phyloP scores from a whole-genome alignment of 2,888 invertebrate species.

The Aphelenchoides bicaudatus region DNA sequence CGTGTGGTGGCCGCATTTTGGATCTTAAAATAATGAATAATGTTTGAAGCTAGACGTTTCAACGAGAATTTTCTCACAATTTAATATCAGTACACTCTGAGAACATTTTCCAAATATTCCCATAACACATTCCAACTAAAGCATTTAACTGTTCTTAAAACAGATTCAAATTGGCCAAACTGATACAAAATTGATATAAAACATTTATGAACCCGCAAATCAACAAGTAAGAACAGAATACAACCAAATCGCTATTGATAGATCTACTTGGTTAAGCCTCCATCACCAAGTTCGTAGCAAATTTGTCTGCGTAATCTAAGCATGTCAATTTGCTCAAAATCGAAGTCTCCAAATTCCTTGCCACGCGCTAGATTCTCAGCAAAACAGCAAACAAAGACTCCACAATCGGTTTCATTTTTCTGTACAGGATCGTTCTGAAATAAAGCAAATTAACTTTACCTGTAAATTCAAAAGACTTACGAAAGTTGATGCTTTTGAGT shows the following conservation, averaged over 20 bases:
- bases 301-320: constrained; percentile 85
- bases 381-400: constrained; percentile 92
- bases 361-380: constrained; percentile 72
- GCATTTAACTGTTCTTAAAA: too few relatives aligned
- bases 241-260: neutral
- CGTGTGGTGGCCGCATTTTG: too few relatives aligned
- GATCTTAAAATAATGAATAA: too few relatives aligned
- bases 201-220: neutral
- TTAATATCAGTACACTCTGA: too few relatives aligned
- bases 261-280: neutral
- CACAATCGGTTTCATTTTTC: constrained; percentile 78
- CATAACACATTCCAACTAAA: too few relatives aligned
- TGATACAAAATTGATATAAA: too few relatives aligned
- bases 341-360: constrained; percentile 71
- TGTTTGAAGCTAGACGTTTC: too few relatives aligned
- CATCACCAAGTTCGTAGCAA: constrained; percentile 4
- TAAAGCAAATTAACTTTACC: too few relatives aligned
- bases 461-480: too few relatives aligned
- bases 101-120: too few relatives aligned
- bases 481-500: neutral
- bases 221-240: neutral
- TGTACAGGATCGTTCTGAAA: constrained; percentile 76
- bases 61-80: too few relatives aligned
- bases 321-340: constrained; percentile 83
- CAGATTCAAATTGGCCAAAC: too few relatives aligned